phyloP scores from a whole-genome alignment of 2,797 vertebrate genomes.

The Syngnathus acus region DNA sequence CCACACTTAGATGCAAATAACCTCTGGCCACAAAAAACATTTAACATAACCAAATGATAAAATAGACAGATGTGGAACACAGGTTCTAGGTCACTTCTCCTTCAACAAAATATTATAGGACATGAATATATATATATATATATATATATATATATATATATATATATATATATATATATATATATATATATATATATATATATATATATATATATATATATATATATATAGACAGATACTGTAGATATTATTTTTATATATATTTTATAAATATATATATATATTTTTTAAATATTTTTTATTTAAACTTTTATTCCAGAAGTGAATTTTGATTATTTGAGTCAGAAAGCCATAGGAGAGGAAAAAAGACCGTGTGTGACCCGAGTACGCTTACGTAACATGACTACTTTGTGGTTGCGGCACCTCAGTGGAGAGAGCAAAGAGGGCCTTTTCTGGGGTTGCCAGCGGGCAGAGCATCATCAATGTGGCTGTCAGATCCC shows the following conservation, averaged over 20 bases:
- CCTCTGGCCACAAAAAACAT: constrained; percentile 43
- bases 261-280: no score
- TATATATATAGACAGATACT: no score
- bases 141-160: no score
- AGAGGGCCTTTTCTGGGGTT: constrained; percentile 36
- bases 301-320: constrained; percentile 2
- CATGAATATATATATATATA: no score
- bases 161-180: no score
- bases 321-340: not conserved
- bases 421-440: constrained; percentile 20
- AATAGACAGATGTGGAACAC: not conserved
- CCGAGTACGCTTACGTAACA: not conserved
- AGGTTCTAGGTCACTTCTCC: constrained; percentile 14
- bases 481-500: constrained; percentile 54
- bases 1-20: constrained; percentile 61
- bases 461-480: constrained; percentile 48
- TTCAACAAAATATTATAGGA: constrained; percentile 11
- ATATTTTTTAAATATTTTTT: constrained; percentile 41
- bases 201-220: no score
- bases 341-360: not conserved
- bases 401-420: not conserved
- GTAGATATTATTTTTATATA: no score
- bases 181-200: no score
- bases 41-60: not conserved
- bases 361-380: not conserved